Evolutionary conservation across 2,888 invertebrate genomes (phyloP).

Genomic region (Philereme vetulata): DNA sequence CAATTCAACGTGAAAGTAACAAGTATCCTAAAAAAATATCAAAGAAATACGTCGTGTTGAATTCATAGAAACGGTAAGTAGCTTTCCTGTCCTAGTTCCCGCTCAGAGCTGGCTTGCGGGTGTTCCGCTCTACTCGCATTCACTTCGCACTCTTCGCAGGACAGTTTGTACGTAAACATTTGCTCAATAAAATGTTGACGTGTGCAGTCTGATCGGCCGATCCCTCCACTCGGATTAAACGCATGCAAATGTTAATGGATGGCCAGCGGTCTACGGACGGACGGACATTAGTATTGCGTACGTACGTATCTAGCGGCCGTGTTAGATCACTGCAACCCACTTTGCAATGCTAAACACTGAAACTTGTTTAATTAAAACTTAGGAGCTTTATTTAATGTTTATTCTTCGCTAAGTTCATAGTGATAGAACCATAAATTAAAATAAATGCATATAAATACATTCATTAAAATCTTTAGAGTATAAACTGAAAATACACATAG

Average conservation of each 20-base stretch:
- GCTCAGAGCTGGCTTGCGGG: not conserved
- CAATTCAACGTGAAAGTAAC: too few species aligned
- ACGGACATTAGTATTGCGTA: slow-evolving; percentile 7
- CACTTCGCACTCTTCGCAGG: not conserved
- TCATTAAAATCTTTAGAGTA: slow-evolving; percentile 11
- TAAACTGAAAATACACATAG: slow-evolving; percentile 3
- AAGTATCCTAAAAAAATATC: too few species aligned
- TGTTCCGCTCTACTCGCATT: not conserved
- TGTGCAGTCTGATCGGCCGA: slow-evolving; percentile 7
- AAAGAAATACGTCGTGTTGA: too few species aligned
- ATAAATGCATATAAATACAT: slow-evolving; percentile 32
- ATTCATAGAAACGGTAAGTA: too few species aligned
- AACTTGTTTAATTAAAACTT: slow-evolving; percentile 55
- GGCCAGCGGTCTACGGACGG: slow-evolving; percentile 4
- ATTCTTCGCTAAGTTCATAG: slow-evolving; percentile 27
- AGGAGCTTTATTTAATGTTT: slow-evolving; percentile 21
- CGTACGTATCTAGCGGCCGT: not conserved
- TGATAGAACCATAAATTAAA: slow-evolving; percentile 37
- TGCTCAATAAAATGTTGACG: slow-evolving; percentile 4
- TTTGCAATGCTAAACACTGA: slow-evolving; percentile 48
- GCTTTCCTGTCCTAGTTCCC: too few species aligned
- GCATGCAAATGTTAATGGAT: slow-evolving; percentile 22
- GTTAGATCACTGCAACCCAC: slow-evolving; percentile 27
- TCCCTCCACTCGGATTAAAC: slow-evolving; percentile 3
- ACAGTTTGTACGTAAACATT: slow-evolving; percentile 10